A percentile compares a stretch with the other conserved stretches of the same genome.
phyloP scores from a whole-genome alignment of 2,797 vertebrate genomes.

The Amazona ochrocephala region DNA sequence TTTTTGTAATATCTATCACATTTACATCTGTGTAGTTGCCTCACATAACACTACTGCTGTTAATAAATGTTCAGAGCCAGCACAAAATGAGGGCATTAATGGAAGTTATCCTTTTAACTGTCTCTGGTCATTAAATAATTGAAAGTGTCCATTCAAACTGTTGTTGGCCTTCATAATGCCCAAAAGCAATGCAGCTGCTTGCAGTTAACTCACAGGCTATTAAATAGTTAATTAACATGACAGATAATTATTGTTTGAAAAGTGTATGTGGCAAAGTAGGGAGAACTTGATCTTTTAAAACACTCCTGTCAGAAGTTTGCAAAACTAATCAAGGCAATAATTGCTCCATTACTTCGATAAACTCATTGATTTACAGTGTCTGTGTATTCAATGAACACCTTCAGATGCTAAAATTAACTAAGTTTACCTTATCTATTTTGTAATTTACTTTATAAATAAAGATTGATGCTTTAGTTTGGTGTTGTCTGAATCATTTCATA shows the following conservation, averaged over 20 bases:
- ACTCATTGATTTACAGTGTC: background rate
- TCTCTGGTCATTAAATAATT: background rate
- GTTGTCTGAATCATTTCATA: background rate
- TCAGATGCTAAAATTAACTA: conserved; percentile 25
- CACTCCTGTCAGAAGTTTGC: background rate
- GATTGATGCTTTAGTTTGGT: conserved; percentile 16
- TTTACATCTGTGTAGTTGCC: background rate
- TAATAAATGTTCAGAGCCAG: background rate
- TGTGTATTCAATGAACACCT: background rate
- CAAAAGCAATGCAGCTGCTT: conserved; percentile 26
- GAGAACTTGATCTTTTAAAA: conserved; percentile 17
- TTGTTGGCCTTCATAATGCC: conserved; percentile 1
- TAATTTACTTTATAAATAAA: conserved; percentile 72
- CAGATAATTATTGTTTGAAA: conserved; percentile 8
- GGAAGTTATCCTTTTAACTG: background rate
- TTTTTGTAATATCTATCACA: background rate
- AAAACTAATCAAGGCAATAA: conserved; percentile 8
- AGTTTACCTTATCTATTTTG: conserved; percentile 44
- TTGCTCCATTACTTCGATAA: background rate
- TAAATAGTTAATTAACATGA: background rate
- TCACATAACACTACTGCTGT: background rate
- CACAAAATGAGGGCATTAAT: conserved; percentile 14
- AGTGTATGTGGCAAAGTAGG: background rate
- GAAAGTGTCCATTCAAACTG: background rate
- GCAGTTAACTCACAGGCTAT: conserved; percentile 7